A percentile compares a stretch with the other conserved stretches of the same genome.
These are phyloP conservation scores for Theodoxus fluviatilis DNA, from an alignment of 2,888 invertebrate genomes.

Conservation along the genomic window DNA sequence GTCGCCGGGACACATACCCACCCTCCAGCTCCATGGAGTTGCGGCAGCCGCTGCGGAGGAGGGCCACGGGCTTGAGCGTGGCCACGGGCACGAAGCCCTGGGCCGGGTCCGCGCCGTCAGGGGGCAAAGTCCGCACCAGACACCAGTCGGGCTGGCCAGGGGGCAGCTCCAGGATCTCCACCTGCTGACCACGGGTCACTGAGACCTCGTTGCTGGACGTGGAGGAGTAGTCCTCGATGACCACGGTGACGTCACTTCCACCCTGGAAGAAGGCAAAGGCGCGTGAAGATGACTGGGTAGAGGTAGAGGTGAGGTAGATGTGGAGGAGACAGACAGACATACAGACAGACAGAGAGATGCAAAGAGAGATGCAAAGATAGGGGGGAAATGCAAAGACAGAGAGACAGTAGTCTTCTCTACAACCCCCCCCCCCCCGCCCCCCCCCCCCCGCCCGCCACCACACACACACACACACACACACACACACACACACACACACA, in stretches of 20 bases:
- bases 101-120: conserved; percentile 45
- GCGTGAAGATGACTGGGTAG: too few species aligned
- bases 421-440: too few species aligned
- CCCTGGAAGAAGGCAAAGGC: conserved; percentile 40
- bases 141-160: conserved; percentile 65
- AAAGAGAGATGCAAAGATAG: too few species aligned
- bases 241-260: conserved; percentile 49
- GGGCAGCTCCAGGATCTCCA: conserved; percentile 83
- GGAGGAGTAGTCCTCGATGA: conserved; percentile 77
- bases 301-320: too few species aligned
- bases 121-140: conserved; percentile 58
- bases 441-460: too few species aligned
- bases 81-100: conserved; percentile 66
- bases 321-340: too few species aligned
- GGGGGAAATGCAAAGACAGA: too few species aligned
- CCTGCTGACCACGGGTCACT: conserved; percentile 90
- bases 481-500: too few species aligned
- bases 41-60: conserved; percentile 40
- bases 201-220: conserved; percentile 80
- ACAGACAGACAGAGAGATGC: too few species aligned
- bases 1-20: conserved; percentile 40
- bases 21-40: conserved; percentile 64
- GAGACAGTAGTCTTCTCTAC: too few species aligned
- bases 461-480: too few species aligned
- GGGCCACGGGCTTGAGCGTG: conserved; percentile 62